Percentiles rank a stretch among this genome's conserved stretches.
Conservation (phyloP, 2,797 vertebrate species). For the Cygnus olor region DNA sequence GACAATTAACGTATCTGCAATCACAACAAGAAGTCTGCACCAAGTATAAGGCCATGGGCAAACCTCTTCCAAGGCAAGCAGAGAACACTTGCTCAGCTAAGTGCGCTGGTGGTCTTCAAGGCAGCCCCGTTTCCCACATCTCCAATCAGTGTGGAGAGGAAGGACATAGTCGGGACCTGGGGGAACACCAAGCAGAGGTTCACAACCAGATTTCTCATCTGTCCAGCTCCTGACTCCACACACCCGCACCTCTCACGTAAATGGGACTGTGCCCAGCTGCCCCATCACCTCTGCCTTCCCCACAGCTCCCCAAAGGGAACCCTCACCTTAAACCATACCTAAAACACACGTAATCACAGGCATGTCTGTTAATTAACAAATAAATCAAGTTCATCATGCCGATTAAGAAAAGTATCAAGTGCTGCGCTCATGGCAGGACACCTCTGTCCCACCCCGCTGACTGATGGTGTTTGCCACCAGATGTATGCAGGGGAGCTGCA, state of each 20-base stretch:
- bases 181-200: neutral
- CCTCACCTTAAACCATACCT: neutral
- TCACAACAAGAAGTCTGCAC: neutral
- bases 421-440: neutral
- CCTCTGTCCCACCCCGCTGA: neutral
- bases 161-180: accelerated
- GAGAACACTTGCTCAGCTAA: accelerated
- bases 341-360: neutral
- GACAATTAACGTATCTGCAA: conserved; percentile 11
- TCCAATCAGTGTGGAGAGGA: neutral
- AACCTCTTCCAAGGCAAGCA: neutral
- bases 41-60: accelerated
- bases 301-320: neutral
- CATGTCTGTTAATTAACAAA: conserved; percentile 54
- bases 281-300: neutral
- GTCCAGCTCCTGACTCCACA: accelerated
- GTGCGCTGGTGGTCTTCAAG: accelerated
- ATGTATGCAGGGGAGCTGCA: neutral
- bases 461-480: neutral
- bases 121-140: neutral
- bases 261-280: accelerated
- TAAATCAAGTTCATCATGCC: conserved; percentile 52
- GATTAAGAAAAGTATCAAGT: conserved; percentile 41
- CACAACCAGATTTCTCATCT: neutral
- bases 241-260: accelerated